A percentile compares a stretch with the other conserved stretches of the same genome.
Conservation (phyloP, 1,140 invertebrate species). For the Rhagoletis pomonella region DNA sequence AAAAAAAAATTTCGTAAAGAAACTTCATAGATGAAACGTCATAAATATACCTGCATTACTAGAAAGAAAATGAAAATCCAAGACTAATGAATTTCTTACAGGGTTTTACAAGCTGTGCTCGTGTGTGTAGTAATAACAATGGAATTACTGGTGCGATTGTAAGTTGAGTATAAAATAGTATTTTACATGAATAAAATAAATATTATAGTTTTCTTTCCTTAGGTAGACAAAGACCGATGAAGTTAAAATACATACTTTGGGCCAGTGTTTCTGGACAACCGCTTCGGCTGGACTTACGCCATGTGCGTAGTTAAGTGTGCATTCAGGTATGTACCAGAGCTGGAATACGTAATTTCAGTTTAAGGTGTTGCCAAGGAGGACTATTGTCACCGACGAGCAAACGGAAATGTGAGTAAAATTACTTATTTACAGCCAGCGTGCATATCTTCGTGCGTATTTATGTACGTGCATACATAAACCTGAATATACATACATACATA, state of each 20-base stretch:
- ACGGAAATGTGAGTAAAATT: not conserved
- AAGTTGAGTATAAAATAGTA: slow-evolving; percentile 31
- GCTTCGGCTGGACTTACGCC: not conserved
- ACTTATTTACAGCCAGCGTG: not conserved
- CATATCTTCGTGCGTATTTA: not conserved
- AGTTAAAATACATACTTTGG: not conserved
- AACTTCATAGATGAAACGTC: no score
- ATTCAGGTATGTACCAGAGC: not conserved
- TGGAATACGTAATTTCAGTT: not conserved
- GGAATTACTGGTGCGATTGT: not conserved
- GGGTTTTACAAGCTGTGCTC: not conserved
- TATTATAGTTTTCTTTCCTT: not conserved
- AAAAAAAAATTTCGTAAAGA: no score
- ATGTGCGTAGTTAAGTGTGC: slow-evolving; percentile 6
- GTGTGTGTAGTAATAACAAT: not conserved
- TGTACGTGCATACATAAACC: no score
- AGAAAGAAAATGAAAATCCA: no score
- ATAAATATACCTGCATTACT: no score
- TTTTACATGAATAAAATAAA: slow-evolving; percentile 53
- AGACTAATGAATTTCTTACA: not conserved
- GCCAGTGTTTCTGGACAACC: not conserved
- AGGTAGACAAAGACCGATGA: not conserved
- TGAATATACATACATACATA: not conserved
- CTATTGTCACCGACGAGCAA: not conserved
- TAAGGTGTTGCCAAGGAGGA: not conserved